phyloP scores from a whole-genome alignment of 1,140 invertebrate species.

The Goniozus legneri region DNA sequence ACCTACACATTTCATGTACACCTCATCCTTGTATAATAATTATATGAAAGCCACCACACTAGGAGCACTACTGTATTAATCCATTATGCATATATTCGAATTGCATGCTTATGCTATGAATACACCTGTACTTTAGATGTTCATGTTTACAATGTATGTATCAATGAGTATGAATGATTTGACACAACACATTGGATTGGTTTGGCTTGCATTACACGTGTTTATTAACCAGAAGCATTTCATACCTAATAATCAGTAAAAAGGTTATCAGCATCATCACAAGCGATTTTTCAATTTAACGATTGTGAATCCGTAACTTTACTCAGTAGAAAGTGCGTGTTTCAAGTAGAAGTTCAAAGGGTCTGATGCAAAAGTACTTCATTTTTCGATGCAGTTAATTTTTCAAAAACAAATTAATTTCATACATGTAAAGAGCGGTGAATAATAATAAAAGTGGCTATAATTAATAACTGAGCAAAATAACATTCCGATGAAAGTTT shows the following conservation, averaged over 20 bases:
- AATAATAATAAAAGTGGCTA: too few species aligned
- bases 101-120: slow-evolving; percentile 45
- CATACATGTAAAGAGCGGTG: too few species aligned
- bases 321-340: slow-evolving; percentile 27
- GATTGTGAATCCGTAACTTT: slow-evolving; percentile 30
- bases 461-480: too few species aligned
- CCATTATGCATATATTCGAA: slow-evolving; percentile 42
- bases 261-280: slow-evolving; percentile 40
- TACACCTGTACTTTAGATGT: slow-evolving; percentile 32
- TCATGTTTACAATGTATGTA: slow-evolving; percentile 37
- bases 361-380: slow-evolving; percentile 41
- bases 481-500: too few species aligned
- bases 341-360: slow-evolving; percentile 30
- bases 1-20: slow-evolving; percentile 32
- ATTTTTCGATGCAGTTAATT: too few species aligned
- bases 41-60: slow-evolving; percentile 37
- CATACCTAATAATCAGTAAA: slow-evolving; percentile 47
- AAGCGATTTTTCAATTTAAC: slow-evolving; percentile 41
- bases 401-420: too few species aligned
- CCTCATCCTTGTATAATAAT: slow-evolving; percentile 22
- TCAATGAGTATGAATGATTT: slow-evolving; percentile 39
- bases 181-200: slow-evolving; percentile 39
- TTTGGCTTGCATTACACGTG: slow-evolving; percentile 45
- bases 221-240: slow-evolving; percentile 46
- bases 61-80: slow-evolving; percentile 43